Evolutionary conservation across 2,888 invertebrate genomes (phyloP).

Genomic region (Theretra japonica): DNA sequence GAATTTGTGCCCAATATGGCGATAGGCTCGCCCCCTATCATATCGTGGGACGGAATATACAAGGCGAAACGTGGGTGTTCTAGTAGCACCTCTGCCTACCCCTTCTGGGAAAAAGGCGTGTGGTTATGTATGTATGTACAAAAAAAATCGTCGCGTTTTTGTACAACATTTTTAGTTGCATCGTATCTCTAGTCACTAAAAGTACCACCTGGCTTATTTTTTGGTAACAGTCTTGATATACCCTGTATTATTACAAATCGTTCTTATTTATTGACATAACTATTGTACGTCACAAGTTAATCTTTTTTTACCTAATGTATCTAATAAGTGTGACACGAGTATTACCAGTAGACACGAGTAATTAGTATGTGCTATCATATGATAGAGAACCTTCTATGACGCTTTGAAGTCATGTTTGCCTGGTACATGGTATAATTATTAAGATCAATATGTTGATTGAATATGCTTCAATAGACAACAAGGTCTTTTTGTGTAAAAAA

Average conservation of each 20-base stretch:
- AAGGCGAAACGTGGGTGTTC: too few relatives aligned
- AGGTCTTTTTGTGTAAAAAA: not conserved
- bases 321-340: conserved; percentile 48
- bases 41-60: too few relatives aligned
- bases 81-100: too few relatives aligned
- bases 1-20: too few relatives aligned
- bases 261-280: not conserved
- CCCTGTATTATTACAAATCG: not conserved
- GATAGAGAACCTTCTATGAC: conserved; percentile 39
- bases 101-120: too few relatives aligned
- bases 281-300: not conserved
- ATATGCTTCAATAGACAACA: not conserved
- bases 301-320: conserved; percentile 40
- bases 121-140: too few relatives aligned
- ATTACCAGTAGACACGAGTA: conserved; percentile 40
- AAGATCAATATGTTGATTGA: not conserved
- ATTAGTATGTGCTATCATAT: conserved; percentile 36
- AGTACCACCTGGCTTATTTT: too few relatives aligned
- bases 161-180: too few relatives aligned
- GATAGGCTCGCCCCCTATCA: too few relatives aligned
- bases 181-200: too few relatives aligned
- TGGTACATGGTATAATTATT: conserved; percentile 26
- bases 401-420: conserved; percentile 32
- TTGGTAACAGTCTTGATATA: too few relatives aligned
- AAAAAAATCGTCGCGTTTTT: too few relatives aligned